Evolutionary conservation across 2,113 vertebrate species (phyloP).

Genomic region (Psammodynastes pulverulentus): DNA sequence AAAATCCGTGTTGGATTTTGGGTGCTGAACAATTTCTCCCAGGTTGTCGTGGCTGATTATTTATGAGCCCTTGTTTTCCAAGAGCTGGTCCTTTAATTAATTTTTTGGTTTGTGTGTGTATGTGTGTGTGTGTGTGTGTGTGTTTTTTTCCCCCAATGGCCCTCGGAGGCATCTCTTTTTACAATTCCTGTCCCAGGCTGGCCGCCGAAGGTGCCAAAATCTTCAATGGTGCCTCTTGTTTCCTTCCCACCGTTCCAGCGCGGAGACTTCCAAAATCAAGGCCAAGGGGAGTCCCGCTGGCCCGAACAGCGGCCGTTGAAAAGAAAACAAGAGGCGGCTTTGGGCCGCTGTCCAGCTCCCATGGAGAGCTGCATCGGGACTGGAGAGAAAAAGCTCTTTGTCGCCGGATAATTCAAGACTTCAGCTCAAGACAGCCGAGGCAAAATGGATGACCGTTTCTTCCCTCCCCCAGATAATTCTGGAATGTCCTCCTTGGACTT

Average conservation of each 20-base stretch:
- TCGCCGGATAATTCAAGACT: conserved; percentile 49
- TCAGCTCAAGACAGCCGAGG: conserved; percentile 48
- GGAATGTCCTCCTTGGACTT: no score
- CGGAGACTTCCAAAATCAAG: conserved; percentile 49
- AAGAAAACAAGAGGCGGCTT: conserved; percentile 57
- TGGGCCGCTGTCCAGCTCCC: conserved; percentile 57
- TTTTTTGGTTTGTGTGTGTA: no score
- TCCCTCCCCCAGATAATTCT: not conserved
- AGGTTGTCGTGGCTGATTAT: conserved; percentile 9
- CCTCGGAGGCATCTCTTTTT: conserved; percentile 34
- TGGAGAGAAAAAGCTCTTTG: conserved; percentile 55
- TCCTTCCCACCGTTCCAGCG: conserved; percentile 60
- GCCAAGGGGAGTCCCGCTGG: conserved; percentile 50
- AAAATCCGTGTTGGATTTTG: not conserved
- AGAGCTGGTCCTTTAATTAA: not conserved
- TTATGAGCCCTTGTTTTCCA: conserved; percentile 36
- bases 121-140: no score
- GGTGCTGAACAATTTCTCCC: not conserved
- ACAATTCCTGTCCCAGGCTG: conserved; percentile 22
- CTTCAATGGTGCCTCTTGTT: conserved; percentile 49
- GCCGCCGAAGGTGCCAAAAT: conserved; percentile 43
- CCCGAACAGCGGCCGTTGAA: conserved; percentile 31
- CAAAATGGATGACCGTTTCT: conserved; percentile 29
- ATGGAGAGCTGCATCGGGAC: conserved; percentile 45
- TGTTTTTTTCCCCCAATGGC: conserved; percentile 27